Evolutionary conservation across 2,113 vertebrate genomes (phyloP).

Genomic region (Fregetta grallaria): DNA sequence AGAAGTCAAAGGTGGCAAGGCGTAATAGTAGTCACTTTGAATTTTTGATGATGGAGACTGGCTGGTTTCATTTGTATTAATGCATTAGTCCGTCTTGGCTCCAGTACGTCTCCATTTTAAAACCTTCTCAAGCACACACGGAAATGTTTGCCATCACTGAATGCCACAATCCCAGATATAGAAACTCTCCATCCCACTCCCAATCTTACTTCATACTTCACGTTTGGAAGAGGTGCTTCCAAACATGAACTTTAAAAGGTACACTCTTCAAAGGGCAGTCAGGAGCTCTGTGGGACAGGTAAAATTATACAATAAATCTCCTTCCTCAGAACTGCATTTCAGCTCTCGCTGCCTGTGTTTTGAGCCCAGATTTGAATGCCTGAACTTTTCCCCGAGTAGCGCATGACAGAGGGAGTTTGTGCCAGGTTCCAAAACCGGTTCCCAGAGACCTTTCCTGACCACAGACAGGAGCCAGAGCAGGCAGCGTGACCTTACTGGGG

Average conservation of each 20-base stretch:
- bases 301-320: neutral
- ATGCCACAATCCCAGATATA: neutral
- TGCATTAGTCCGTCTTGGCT: neutral
- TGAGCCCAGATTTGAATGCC: neutral
- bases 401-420: neutral
- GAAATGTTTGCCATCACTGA: neutral
- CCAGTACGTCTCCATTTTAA: neutral
- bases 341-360: neutral
- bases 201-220: neutral
- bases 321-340: neutral
- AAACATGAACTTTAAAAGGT: neutral
- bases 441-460: neutral
- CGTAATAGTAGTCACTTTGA: neutral
- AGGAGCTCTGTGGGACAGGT: neutral
- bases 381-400: constrained; percentile 15
- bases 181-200: neutral
- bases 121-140: neutral
- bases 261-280: neutral
- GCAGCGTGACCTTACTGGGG: neutral
- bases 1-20: neutral
- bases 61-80: neutral
- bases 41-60: neutral
- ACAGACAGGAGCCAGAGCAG: neutral
- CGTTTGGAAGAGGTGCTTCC: neutral
- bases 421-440: constrained; percentile 36